Evolutionary conservation across 2,797 vertebrate genomes (phyloP).

Genomic region (Gobionotothen gibberifrons): DNA sequence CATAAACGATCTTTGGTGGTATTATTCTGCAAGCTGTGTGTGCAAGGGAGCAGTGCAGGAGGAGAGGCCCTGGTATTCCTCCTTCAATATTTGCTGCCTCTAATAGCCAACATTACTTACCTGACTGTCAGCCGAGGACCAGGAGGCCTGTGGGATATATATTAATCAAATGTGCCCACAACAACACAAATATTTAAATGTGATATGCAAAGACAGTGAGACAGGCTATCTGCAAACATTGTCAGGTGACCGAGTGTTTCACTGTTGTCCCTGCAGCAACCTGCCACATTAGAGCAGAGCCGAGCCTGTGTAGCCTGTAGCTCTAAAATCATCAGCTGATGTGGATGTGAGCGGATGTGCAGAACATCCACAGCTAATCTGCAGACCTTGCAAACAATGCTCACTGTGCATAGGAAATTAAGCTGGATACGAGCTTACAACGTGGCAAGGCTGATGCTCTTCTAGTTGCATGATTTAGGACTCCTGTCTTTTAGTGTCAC

Average conservation of each 20-base stretch:
- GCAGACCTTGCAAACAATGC: slow-evolving; percentile 51
- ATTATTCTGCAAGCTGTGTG: slow-evolving; percentile 32
- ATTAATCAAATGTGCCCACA: slow-evolving; percentile 7
- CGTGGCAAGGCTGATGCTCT: slow-evolving; percentile 23
- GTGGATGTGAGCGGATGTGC: slow-evolving; percentile 46
- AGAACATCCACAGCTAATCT: slow-evolving; percentile 55
- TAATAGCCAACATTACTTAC: slow-evolving; percentile 19
- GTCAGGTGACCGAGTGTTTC: slow-evolving; percentile 17
- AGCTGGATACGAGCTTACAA: slow-evolving; percentile 42
- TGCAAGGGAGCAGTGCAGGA: slow-evolving; percentile 11
- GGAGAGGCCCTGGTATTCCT: slow-evolving; percentile 26
- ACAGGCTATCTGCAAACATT: not conserved
- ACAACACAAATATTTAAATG: slow-evolving; percentile 31
- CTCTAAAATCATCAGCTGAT: slow-evolving; percentile 56
- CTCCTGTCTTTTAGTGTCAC: slow-evolving; percentile 31
- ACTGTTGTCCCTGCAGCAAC: slow-evolving; percentile 22
- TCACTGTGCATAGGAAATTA: slow-evolving; percentile 35
- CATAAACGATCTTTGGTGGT: slow-evolving; percentile 45
- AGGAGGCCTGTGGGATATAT: not conserved
- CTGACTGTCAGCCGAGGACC: slow-evolving; percentile 17
- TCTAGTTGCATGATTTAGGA: slow-evolving; percentile 30
- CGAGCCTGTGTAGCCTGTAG: slow-evolving; percentile 34
- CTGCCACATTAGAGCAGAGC: slow-evolving; percentile 38
- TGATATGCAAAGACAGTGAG: slow-evolving; percentile 30
- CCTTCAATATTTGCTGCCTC: slow-evolving; percentile 27